These are phyloP conservation scores for Catharus minimus DNA, from an alignment of 2,113 vertebrate genomes.

Conservation along the genomic window DNA sequence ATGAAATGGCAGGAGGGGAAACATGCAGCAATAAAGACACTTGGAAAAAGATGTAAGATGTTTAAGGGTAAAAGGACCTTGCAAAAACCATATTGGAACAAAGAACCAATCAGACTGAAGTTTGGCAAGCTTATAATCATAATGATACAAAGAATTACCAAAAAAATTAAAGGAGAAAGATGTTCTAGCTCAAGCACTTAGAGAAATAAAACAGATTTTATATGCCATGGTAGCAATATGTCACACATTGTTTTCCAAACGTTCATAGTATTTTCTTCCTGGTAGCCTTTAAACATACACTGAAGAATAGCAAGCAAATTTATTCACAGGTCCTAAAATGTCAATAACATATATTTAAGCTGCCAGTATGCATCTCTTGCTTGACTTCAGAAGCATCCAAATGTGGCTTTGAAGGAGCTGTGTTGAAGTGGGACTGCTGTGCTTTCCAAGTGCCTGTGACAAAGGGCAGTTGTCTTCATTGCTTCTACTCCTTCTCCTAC, in stretches of 20 bases:
- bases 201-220: neutral
- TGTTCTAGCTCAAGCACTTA: neutral
- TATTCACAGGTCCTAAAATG: constrained; percentile 1
- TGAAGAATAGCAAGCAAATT: neutral
- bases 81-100: neutral
- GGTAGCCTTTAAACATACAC: neutral
- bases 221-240: neutral
- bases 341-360: neutral
- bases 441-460: neutral
- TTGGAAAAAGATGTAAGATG: neutral
- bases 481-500: neutral
- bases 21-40: neutral
- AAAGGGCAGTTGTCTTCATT: neutral
- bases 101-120: neutral
- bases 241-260: neutral
- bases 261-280: neutral
- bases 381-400: neutral
- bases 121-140: neutral
- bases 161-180: neutral
- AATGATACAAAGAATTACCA: neutral
- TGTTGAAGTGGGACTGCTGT: neutral
- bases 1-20: neutral
- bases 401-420: neutral
- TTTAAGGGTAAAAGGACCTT: neutral
- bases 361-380: neutral